Evolutionary conservation across 1,140 invertebrate species (phyloP).

Genomic region (Drosophila rhopaloa): DNA sequence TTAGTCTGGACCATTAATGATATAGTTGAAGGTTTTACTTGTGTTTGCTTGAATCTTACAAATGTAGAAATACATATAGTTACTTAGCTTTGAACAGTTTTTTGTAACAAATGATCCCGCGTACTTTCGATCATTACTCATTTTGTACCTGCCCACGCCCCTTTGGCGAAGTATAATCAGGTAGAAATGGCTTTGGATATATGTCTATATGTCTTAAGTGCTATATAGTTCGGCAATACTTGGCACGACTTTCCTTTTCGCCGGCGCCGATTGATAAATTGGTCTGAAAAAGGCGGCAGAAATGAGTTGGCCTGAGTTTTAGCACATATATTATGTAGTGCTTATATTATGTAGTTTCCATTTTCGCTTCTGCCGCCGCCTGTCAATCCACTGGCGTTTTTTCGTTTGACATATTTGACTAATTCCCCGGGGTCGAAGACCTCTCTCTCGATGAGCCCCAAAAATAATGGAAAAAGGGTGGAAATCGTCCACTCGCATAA

Average conservation of each 20-base stretch:
- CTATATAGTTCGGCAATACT: slow-evolving; percentile 10
- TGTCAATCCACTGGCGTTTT: slow-evolving; percentile 35
- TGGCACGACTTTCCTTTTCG: slow-evolving; percentile 25
- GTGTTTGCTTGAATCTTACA: no score
- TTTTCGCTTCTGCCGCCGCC: slow-evolving; percentile 18
- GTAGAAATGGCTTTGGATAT: slow-evolving; percentile 2
- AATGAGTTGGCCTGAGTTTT: slow-evolving; percentile 15
- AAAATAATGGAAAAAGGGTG: slow-evolving; percentile 23
- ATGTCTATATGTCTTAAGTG: neutral
- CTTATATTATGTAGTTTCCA: slow-evolving; percentile 28
- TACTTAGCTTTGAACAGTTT: neutral
- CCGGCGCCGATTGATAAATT: slow-evolving; percentile 31
- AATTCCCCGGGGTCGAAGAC: slow-evolving; percentile 51
- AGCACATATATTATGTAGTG: slow-evolving; percentile 5
- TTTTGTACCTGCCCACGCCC: neutral
- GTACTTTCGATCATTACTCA: neutral
- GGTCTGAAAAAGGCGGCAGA: slow-evolving; percentile 12
- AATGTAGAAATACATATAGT: neutral
- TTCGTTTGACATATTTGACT: slow-evolving; percentile 35
- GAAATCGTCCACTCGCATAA: slow-evolving; percentile 51
- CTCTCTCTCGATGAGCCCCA: slow-evolving; percentile 23
- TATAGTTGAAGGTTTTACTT: no score
- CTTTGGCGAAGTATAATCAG: neutral
- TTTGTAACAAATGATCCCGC: slow-evolving; percentile 1
- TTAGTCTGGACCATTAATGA: no score